These are phyloP conservation scores for Yponomeuta sedellus DNA, from an alignment of 2,888 invertebrate genomes.

Conservation along the genomic window DNA sequence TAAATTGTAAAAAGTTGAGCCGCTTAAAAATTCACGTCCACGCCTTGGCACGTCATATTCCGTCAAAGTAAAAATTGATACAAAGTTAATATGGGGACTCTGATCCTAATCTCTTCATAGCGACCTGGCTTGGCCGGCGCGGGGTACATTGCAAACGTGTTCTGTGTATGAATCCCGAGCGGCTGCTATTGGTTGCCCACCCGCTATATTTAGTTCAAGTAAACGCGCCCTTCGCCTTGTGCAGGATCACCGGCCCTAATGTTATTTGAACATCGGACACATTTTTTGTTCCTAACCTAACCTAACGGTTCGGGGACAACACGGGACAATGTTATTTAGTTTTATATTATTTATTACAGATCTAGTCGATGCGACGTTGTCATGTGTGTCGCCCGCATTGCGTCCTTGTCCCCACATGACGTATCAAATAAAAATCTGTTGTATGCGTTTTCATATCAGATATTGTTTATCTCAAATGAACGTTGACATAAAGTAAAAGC, in stretches of 20 bases:
- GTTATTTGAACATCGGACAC: slow-evolving; percentile 13
- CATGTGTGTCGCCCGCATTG: slow-evolving; percentile 4
- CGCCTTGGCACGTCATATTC: neutral
- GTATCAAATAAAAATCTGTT: neutral
- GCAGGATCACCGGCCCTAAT: slow-evolving; percentile 36
- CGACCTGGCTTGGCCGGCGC: slow-evolving; percentile 24
- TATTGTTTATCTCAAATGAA: neutral
- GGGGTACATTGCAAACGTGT: slow-evolving; percentile 38
- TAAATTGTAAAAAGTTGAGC: neutral
- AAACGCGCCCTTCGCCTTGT: slow-evolving; percentile 39
- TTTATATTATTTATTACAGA: slow-evolving; percentile 2
- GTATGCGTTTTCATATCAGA: neutral
- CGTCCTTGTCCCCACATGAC: neutral
- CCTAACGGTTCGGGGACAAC: neutral
- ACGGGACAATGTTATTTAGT: slow-evolving; percentile 6
- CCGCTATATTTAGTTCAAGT: slow-evolving; percentile 59
- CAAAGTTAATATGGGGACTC: slow-evolving; percentile 2
- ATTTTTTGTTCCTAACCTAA: slow-evolving; percentile 17
- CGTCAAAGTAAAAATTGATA: slow-evolving; percentile 12
- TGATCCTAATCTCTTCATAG: slow-evolving; percentile 28
- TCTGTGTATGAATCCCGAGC: slow-evolving; percentile 51
- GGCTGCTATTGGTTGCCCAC: slow-evolving; percentile 26
- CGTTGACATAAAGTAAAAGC: neutral
- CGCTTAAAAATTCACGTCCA: neutral
- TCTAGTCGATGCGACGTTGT: neutral